A percentile compares a stretch with the other conserved stretches of the same genome.
phyloP scores from a whole-genome alignment of 1,140 invertebrate species.

The Arion vulgaris region DNA sequence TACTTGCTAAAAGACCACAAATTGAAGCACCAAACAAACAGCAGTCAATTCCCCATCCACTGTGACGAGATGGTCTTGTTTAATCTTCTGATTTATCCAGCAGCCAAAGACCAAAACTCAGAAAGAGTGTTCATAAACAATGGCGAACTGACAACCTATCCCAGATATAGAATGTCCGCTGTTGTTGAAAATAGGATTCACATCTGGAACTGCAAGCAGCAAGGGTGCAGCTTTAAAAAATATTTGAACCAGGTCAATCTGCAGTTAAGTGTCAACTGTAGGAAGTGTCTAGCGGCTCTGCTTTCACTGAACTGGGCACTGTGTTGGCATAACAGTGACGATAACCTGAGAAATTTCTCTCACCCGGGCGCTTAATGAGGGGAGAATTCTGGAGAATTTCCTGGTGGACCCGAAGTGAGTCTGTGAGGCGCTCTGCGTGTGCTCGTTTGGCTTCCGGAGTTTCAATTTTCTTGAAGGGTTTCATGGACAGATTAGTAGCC shows the following conservation, averaged over 20 bases:
- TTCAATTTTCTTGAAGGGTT: slow-evolving; percentile 35
- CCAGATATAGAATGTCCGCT: background rate
- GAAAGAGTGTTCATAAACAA: slow-evolving; percentile 11
- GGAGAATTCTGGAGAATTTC: slow-evolving; percentile 48
- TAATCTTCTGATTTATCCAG: background rate
- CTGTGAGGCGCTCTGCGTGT: slow-evolving; percentile 38
- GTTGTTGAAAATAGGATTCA: background rate
- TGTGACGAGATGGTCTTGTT: background rate
- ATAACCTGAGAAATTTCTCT: slow-evolving; percentile 43
- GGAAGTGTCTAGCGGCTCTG: slow-evolving; percentile 41
- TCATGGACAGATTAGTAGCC: slow-evolving; percentile 31
- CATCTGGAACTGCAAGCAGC: slow-evolving; percentile 27
- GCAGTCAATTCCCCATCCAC: background rate
- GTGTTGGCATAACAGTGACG: slow-evolving; percentile 44
- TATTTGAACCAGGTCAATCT: background rate
- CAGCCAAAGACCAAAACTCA: background rate
- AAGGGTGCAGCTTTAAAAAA: slow-evolving; percentile 32
- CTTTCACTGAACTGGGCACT: slow-evolving; percentile 31
- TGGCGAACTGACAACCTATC: slow-evolving; percentile 25
- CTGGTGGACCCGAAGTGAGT: slow-evolving; percentile 43
- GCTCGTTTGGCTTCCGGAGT: slow-evolving; percentile 38
- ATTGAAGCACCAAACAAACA: background rate
- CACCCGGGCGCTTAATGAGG: slow-evolving; percentile 41
- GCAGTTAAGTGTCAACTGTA: slow-evolving; percentile 27
- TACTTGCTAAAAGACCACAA: background rate